phyloP scores from a whole-genome alignment of 2,797 vertebrate genomes.

The Propithecus perrieri region DNA sequence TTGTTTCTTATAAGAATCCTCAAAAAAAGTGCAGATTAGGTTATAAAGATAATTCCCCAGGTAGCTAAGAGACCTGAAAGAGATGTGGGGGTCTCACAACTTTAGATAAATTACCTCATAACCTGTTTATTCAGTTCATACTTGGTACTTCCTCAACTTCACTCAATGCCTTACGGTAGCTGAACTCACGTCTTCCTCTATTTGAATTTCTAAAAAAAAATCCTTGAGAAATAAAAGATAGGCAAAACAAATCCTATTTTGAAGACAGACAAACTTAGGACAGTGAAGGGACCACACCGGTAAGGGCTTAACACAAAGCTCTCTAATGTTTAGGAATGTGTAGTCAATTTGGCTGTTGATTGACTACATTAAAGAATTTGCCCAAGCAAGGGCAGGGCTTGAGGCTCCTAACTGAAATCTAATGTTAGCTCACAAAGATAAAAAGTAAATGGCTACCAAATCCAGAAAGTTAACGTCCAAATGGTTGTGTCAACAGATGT shows the following conservation, averaged over 20 bases:
- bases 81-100: background rate
- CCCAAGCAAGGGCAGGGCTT: background rate
- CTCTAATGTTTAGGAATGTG: background rate
- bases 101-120: background rate
- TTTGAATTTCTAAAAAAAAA: slow-evolving; percentile 6
- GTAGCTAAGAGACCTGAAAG: background rate
- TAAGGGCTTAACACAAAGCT: background rate
- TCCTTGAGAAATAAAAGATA: slow-evolving; percentile 11
- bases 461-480: background rate
- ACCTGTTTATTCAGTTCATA: background rate
- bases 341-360: background rate
- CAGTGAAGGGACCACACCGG: background rate
- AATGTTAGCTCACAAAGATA: background rate
- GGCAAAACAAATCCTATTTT: background rate
- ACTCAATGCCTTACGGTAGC: background rate
- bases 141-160: background rate
- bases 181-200: background rate
- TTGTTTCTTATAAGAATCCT: background rate
- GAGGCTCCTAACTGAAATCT: background rate
- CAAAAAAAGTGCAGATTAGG: background rate
- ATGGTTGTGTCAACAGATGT: background rate
- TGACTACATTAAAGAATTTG: background rate
- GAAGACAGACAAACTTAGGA: background rate
- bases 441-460: background rate
- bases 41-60: background rate